Evolutionary conservation across 2,797 vertebrate genomes (phyloP).

Genomic region (Takifugu rubripes): DNA sequence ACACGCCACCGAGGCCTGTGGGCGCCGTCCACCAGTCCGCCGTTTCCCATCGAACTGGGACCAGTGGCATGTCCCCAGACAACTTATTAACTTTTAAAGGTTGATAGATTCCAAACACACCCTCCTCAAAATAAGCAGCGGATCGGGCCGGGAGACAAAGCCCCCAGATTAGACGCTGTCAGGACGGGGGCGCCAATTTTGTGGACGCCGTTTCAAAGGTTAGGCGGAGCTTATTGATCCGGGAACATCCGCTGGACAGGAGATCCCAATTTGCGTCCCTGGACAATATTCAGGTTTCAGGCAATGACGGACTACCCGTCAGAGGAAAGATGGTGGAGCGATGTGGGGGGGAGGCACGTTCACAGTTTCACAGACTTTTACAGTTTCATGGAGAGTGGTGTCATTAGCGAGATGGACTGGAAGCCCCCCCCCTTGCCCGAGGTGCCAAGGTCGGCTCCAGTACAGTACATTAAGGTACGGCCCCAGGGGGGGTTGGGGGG

Average conservation of each 20-base stretch:
- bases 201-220: constrained; percentile 52
- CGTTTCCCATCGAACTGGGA: constrained; percentile 82
- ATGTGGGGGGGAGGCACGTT: not conserved
- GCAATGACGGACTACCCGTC: not conserved
- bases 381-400: constrained; percentile 43
- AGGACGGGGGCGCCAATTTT: constrained; percentile 27
- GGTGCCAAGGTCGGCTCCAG: constrained; percentile 52
- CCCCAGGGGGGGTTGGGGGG: constrained; percentile 1
- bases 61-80: constrained; percentile 86
- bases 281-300: constrained; percentile 20
- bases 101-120: constrained; percentile 78
- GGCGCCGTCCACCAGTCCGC: constrained; percentile 57
- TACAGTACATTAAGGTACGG: constrained; percentile 27
- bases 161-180: constrained; percentile 77
- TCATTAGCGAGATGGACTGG: constrained; percentile 57
- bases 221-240: constrained; percentile 67
- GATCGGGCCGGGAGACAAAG: constrained; percentile 75
- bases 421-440: constrained; percentile 27
- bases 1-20: constrained; percentile 30
- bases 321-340: not conserved
- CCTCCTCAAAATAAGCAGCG: constrained; percentile 68
- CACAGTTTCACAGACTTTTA: constrained; percentile 47
- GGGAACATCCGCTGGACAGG: constrained; percentile 54
- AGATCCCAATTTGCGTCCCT: constrained; percentile 46
- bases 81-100: constrained; percentile 90